These are phyloP conservation scores for Phrynocephalus forsythii DNA, from an alignment of 2,797 vertebrate species.

Conservation along the genomic window DNA sequence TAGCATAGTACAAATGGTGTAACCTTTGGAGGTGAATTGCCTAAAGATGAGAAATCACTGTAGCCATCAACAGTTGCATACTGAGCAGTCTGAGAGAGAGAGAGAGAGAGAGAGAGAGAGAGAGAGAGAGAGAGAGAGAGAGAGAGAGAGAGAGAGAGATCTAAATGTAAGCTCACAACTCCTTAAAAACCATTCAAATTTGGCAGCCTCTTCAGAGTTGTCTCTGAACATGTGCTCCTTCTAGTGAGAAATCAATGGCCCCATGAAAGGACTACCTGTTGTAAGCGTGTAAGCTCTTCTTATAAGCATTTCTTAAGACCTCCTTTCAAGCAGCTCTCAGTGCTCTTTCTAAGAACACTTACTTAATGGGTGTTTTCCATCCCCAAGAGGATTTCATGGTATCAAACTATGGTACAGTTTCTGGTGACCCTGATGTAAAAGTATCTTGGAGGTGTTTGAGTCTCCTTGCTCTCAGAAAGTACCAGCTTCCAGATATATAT, in stretches of 20 bases:
- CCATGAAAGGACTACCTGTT: neutral
- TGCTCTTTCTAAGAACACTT: neutral
- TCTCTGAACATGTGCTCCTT: neutral
- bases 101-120: neutral
- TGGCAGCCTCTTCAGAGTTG: neutral
- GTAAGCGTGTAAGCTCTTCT: no score
- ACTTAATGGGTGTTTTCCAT: neutral
- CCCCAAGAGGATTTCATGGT: neutral
- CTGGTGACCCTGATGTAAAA: neutral
- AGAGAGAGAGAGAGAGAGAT: neutral
- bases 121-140: no score
- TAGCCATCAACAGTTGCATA: no score
- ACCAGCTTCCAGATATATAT: conserved; percentile 3
- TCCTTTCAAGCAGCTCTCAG: neutral
- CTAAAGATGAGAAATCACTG: no score
- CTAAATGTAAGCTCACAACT: no score
- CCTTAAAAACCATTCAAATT: neutral
- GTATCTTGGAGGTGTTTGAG: neutral
- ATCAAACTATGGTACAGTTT: conserved; percentile 1
- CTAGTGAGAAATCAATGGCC: neutral
- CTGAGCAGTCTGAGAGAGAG: neutral
- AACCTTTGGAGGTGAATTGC: neutral
- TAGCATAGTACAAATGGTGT: no score
- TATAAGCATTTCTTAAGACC: neutral
- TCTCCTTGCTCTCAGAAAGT: neutral